Percentiles rank a stretch among this genome's conserved stretches.
These are phyloP conservation scores for Ecdyonurus torrentis DNA, from an alignment of 2,888 invertebrate genomes.

Conservation along the genomic window DNA sequence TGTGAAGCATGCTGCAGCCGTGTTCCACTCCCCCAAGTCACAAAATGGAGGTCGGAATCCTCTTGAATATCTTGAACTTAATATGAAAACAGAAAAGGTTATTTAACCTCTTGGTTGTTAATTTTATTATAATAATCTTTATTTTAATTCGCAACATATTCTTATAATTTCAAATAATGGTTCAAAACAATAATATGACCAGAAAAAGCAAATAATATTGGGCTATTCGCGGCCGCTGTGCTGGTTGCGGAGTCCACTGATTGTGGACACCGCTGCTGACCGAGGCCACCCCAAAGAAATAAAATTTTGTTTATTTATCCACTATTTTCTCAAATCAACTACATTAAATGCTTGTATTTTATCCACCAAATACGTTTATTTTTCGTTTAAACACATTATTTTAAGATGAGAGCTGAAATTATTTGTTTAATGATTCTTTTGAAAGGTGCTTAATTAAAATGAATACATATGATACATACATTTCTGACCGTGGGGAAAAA, in stretches of 20 bases:
- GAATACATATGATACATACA: background rate
- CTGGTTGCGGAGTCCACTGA: background rate
- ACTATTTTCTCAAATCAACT: background rate
- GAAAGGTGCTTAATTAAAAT: background rate
- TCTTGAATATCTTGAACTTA: slow-evolving; percentile 14
- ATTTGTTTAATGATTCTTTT: background rate
- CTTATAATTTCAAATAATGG: background rate
- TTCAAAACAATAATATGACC: background rate
- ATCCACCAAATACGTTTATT: background rate
- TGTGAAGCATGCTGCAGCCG: slow-evolving; percentile 16
- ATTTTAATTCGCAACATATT: slow-evolving; percentile 3
- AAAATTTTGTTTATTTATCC: background rate
- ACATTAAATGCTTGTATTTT: background rate
- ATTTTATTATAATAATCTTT: background rate
- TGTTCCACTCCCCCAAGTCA: slow-evolving; percentile 17
- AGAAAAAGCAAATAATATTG: background rate
- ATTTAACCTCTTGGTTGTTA: slow-evolving; percentile 1
- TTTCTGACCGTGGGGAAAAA: background rate
- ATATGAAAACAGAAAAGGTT: slow-evolving; percentile 8
- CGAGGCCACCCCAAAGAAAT: background rate
- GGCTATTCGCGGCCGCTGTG: background rate
- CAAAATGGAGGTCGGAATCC: slow-evolving; percentile 17
- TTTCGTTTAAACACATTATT: background rate
- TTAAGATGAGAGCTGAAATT: background rate
- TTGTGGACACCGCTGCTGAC: background rate